These are phyloP conservation scores for Drosophila dives DNA, from an alignment of 2,888 invertebrate species.

Conservation along the genomic window DNA sequence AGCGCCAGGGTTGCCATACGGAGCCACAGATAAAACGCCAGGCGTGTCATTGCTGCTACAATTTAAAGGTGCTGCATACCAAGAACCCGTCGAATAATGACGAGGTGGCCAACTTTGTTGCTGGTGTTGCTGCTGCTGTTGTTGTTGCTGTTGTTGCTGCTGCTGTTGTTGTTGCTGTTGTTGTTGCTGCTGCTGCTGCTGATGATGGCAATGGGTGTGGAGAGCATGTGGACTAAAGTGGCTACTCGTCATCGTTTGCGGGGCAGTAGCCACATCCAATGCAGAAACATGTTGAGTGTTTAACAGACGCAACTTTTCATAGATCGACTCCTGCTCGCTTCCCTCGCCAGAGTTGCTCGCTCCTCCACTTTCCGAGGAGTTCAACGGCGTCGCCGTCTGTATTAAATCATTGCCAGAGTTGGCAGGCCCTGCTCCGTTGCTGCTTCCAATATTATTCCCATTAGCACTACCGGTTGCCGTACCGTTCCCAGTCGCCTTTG, in stretches of 20 bases:
- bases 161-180: conserved; percentile 54
- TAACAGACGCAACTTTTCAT: conserved; percentile 82
- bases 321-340: conserved; percentile 74
- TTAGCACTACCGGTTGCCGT: conserved; percentile 38
- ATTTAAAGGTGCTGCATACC: conserved; percentile 82
- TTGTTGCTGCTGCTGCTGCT: conserved; percentile 44
- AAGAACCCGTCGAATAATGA: conserved; percentile 78
- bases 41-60: conserved; percentile 48
- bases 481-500: conserved; percentile 21
- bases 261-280: conserved; percentile 35
- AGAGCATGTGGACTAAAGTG: conserved; percentile 56
- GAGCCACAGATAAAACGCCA: conserved; percentile 14
- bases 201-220: conserved; percentile 41
- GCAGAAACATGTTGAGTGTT: conserved; percentile 69
- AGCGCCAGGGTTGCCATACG: conserved; percentile 17
- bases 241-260: conserved; percentile 39
- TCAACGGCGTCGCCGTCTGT: conserved; percentile 80
- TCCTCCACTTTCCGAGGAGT: conserved; percentile 80
- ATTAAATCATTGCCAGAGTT: conserved; percentile 46
- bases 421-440: conserved; percentile 9
- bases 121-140: conserved; percentile 32
- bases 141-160: conserved; percentile 43
- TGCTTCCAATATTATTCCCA: conserved; percentile 10
- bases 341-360: conserved; percentile 74
- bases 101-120: conserved; percentile 81